Evolutionary conservation across 2,113 vertebrate genomes (phyloP).

Genomic region (Marmota monax): DNA sequence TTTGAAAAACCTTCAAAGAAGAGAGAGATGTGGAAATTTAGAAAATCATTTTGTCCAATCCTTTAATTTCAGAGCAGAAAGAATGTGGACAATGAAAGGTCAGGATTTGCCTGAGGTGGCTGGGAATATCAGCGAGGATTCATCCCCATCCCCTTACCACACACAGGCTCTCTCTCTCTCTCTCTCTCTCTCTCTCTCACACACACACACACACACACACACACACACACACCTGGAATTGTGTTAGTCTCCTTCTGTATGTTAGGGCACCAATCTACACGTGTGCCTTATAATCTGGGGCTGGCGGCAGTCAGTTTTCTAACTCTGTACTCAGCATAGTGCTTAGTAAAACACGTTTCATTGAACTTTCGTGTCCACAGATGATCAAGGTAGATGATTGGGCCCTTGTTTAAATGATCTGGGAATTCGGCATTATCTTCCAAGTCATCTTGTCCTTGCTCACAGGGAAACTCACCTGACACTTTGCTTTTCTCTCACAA

Average conservation of each 20-base stretch:
- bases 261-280: not conserved
- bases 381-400: not conserved
- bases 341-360: not conserved
- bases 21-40: not conserved
- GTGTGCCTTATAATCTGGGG: not conserved
- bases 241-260: not conserved
- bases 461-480: not conserved
- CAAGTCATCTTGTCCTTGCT: not conserved
- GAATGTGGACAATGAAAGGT: not conserved
- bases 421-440: not conserved
- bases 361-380: not conserved
- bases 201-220: too few relatives aligned
- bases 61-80: constrained; percentile 16
- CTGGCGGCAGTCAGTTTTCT: not conserved
- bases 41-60: not conserved
- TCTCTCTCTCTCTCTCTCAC: too few relatives aligned
- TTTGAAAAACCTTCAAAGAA: constrained; percentile 46
- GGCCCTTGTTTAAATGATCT: not conserved
- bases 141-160: too few relatives aligned
- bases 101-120: not conserved
- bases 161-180: too few relatives aligned
- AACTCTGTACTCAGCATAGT: not conserved
- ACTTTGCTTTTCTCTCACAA: not conserved
- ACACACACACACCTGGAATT: not conserved
- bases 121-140: not conserved